Conservation (phyloP, 1,140 invertebrate species). For the Eulimnadia texana region DNA sequence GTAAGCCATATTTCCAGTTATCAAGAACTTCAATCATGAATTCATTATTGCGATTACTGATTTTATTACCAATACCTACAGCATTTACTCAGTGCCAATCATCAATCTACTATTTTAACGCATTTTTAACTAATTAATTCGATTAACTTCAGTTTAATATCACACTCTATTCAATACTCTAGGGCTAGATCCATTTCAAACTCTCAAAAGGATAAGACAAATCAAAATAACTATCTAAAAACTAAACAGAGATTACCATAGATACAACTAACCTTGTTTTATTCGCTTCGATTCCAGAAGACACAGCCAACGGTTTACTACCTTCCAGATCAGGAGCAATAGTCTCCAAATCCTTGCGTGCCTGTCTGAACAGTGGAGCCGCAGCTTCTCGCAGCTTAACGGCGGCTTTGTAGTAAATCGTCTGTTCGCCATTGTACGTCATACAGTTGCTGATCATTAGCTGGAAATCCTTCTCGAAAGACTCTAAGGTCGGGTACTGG, state of each 20-base stretch:
- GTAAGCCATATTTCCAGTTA: no score
- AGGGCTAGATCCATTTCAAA: no score
- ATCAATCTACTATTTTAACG: no score
- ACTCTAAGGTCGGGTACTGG: conserved; percentile 57
- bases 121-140: no score
- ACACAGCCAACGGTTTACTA: background rate
- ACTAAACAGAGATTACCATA: background rate
- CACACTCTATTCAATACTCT: no score
- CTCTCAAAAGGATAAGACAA: no score
- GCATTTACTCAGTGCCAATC: no score
- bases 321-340: background rate
- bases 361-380: conserved; percentile 18
- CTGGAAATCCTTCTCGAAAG: conserved; percentile 77
- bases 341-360: conserved; percentile 10
- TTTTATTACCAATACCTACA: no score
- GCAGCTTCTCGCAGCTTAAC: conserved; percentile 71
- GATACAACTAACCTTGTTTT: background rate
- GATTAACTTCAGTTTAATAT: no score
- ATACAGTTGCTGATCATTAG: conserved; percentile 90
- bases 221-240: background rate
- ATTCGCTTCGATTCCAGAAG: background rate
- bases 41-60: no score
- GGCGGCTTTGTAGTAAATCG: conserved; percentile 63
- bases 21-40: no score
- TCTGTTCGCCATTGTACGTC: conserved; percentile 88